These are phyloP conservation scores for Dipodomys merriami DNA, from an alignment of 2,113 vertebrate species.

Conservation along the genomic window DNA sequence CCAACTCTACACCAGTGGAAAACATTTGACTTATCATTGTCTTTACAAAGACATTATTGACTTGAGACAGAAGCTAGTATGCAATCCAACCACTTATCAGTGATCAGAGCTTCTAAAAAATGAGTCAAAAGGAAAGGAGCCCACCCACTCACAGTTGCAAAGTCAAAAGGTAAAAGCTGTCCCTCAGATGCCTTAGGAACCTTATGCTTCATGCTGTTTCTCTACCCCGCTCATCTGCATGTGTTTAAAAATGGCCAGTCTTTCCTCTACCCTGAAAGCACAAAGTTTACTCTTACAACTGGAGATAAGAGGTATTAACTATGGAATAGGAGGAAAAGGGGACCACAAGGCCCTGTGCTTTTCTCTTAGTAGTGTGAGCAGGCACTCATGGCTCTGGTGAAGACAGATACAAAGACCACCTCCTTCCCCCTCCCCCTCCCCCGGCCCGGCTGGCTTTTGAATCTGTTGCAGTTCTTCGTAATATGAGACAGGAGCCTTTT, in stretches of 20 bases:
- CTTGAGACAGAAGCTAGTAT: conserved; percentile 25
- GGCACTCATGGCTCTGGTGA: conserved; percentile 61
- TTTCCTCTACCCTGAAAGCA: background rate
- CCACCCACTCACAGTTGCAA: background rate
- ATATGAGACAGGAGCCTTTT: conserved; percentile 72
- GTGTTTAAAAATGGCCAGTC: background rate
- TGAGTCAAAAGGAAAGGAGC: background rate
- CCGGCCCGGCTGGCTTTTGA: conserved; percentile 40
- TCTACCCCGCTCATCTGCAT: background rate
- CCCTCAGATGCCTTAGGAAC: conserved; percentile 18
- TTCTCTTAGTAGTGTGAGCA: background rate
- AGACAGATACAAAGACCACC: background rate
- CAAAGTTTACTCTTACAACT: background rate
- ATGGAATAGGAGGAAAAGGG: background rate
- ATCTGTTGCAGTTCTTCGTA: conserved; percentile 72
- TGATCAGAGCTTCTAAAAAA: background rate
- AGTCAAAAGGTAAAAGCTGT: background rate
- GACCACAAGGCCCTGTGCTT: background rate
- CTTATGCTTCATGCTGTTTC: background rate
- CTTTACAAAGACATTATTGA: conserved; percentile 26
- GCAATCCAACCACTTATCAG: background rate
- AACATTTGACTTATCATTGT: background rate
- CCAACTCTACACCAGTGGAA: conserved; percentile 25
- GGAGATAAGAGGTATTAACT: background rate
- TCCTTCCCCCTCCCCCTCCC: too few relatives aligned